phyloP scores from a whole-genome alignment of 2,797 vertebrate species.

The Anguilla pacifica region DNA sequence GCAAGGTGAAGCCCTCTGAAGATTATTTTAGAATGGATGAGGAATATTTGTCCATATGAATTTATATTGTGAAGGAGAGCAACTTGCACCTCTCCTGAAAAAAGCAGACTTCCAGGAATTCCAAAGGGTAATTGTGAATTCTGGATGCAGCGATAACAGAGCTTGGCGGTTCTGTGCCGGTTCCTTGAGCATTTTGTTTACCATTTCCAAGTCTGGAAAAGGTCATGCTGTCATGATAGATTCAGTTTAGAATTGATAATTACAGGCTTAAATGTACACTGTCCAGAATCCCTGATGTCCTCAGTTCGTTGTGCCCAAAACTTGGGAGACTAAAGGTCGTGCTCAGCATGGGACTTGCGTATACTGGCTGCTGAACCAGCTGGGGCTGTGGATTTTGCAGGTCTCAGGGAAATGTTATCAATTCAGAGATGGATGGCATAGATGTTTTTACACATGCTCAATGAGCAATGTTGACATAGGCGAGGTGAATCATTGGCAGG shows the following conservation, averaged over 20 bases:
- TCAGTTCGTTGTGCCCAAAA: background rate
- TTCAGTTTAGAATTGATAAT: background rate
- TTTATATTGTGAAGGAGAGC: background rate
- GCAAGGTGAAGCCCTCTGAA: background rate
- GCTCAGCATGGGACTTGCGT: background rate
- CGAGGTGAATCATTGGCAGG: background rate
- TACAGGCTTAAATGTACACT: background rate
- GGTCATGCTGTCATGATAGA: background rate
- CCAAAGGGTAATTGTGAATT: background rate
- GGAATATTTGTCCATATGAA: background rate
- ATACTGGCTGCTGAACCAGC: background rate
- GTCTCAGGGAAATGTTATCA: background rate
- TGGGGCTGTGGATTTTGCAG: background rate
- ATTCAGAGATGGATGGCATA: background rate
- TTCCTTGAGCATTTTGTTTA: background rate
- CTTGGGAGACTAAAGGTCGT: background rate
- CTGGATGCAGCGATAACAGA: background rate
- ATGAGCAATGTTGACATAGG: background rate
- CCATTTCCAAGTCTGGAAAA: background rate
- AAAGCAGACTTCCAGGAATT: background rate
- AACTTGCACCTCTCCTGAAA: background rate
- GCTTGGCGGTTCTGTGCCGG: background rate
- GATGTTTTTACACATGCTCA: background rate
- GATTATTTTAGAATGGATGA: background rate
- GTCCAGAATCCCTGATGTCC: background rate